Base-by-base conservation (phyloP, 2,113 vertebrate genomes). In the Mixornis gularis region DNA sequence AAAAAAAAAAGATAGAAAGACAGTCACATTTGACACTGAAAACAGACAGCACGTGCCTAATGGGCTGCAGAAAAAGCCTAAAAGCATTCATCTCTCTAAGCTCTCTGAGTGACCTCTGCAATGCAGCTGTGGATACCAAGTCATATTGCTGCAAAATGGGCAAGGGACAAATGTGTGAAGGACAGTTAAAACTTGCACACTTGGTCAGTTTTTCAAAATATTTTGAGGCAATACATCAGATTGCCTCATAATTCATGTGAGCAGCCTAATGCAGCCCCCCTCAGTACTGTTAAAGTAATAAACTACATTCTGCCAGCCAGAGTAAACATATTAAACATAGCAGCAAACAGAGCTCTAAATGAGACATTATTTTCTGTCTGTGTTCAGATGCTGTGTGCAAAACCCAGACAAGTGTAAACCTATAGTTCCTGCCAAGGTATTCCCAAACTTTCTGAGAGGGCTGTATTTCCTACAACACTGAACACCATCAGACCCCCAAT, bases 1-100 rank as follows among this genome's bases (percentile, higher is more conserved):
- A 73, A 7, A 69, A 73, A 89, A 69, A 69, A 73, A 55, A 12
- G 9, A 49, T 1, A 93, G 64, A 85, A 91, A 85, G 36, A 87
- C 49, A 72, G 79, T 30, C 87, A 46, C 59, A 43, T 84, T 38
- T 94, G 65, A 38, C 79, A 81, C 30, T 29, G 52, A 85, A 92
- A 77, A 92, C 56, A 86, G 69, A 94, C 24, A 71, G 64, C 5
- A 10, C 7, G 7, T 64, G 77, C 72, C 64, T 95, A 95, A 96
- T 92, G 83, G 80, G 72, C 62, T 84, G 49, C 36, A 93, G 56
- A 86, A 84, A 68, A 90, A 73, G 38, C 73, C 65, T 86, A 30
- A 88, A 74, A 88, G 82, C 52, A 92, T 93, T 86, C 30, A 78
- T 86, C 34, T 81, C 82, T 59, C 74, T 65, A 53, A 92, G 62